Percentiles rank a stretch among this genome's conserved stretches.
These are phyloP conservation scores for Chloroclysta siterata DNA, from an alignment of 2,888 invertebrate genomes.

Conservation along the genomic window DNA sequence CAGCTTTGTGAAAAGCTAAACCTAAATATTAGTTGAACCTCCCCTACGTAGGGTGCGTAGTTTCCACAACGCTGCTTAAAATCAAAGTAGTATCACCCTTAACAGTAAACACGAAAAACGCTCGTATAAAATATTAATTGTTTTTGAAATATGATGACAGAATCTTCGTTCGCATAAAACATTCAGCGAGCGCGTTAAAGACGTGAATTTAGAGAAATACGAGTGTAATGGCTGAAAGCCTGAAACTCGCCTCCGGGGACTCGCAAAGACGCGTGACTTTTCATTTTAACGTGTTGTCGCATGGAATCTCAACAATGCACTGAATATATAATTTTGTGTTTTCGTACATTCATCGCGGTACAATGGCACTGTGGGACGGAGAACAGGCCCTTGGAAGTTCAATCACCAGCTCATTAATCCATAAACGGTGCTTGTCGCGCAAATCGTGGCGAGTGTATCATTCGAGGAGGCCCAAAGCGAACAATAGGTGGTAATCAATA, in stretches of 20 bases:
- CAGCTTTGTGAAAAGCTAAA: constrained; percentile 26
- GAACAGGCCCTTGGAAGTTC: constrained; percentile 46
- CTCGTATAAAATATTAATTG: constrained; percentile 22
- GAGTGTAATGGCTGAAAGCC: constrained; percentile 43
- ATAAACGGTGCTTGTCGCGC: constrained; percentile 65
- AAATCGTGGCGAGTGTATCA: constrained; percentile 77
- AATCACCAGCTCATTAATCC: constrained; percentile 64
- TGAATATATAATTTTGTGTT: constrained; percentile 26
- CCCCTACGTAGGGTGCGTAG: constrained; percentile 16
- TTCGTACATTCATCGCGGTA: constrained; percentile 20
- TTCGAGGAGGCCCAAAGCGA: constrained; percentile 73
- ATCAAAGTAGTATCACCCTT: constrained; percentile 26
- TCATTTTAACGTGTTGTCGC: constrained; percentile 35
- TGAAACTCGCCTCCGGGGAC: constrained; percentile 44
- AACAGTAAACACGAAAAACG: constrained; percentile 9
- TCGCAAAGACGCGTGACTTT: constrained; percentile 42
- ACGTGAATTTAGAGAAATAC: constrained; percentile 42
- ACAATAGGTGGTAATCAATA: constrained; percentile 83
- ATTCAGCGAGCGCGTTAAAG: constrained; percentile 37
- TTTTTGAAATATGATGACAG: constrained; percentile 32
- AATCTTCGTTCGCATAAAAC: constrained; percentile 43
- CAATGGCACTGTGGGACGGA: constrained; percentile 41
- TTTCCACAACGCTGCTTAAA: constrained; percentile 31
- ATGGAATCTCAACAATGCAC: constrained; percentile 42
- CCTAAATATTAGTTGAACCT: constrained; percentile 14